These are phyloP conservation scores for Sitodiplosis mosellana DNA, from an alignment of 1,140 invertebrate species.

Conservation along the genomic window DNA sequence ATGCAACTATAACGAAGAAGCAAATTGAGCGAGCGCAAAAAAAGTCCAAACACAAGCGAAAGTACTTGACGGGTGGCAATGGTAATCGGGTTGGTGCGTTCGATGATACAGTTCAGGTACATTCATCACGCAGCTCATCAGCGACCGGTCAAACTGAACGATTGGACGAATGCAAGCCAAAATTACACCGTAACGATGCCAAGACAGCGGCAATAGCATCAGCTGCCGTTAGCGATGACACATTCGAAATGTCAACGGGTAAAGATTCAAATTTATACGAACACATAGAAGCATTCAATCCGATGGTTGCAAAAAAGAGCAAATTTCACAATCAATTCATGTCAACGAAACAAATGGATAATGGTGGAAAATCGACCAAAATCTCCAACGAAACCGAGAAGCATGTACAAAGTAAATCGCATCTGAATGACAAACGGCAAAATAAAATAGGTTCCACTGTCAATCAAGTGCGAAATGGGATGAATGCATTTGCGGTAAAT, in stretches of 20 bases:
- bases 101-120: constrained; percentile 5
- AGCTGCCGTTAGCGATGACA: too few relatives aligned
- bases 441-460: neutral
- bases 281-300: constrained; percentile 19
- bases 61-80: constrained; percentile 13
- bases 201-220: too few relatives aligned
- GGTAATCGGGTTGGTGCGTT: constrained; percentile 22
- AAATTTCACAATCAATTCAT: too few relatives aligned
- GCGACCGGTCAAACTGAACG: constrained; percentile 1
- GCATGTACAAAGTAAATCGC: too few relatives aligned
- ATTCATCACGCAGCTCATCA: neutral
- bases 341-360: too few relatives aligned
- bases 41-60: constrained; percentile 14
- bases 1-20: constrained; percentile 8
- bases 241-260: neutral
- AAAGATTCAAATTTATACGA: constrained; percentile 13
- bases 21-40: constrained; percentile 11
- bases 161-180: neutral
- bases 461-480: too few relatives aligned
- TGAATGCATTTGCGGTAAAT: too few relatives aligned
- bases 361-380: too few relatives aligned
- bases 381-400: too few relatives aligned
- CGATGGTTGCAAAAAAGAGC: constrained; percentile 4
- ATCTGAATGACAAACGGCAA: too few relatives aligned
- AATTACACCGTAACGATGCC: too few relatives aligned